A percentile compares a stretch with the other conserved stretches of the same genome.
Evolutionary conservation across 2,797 vertebrate genomes (phyloP).

Genomic region (Pseudochromis fuscus): DNA sequence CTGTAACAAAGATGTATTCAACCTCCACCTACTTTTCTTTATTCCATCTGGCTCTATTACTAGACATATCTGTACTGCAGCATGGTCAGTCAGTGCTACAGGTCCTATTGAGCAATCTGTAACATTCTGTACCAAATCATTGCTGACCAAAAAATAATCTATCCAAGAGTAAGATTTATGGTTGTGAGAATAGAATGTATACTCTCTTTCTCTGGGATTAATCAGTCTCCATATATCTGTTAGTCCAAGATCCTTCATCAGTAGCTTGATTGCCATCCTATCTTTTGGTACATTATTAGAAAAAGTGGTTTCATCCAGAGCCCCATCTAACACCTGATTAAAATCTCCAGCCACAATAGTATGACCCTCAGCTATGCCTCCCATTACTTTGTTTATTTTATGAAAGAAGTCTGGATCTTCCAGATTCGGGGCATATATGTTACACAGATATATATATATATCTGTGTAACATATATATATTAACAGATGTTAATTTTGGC

Average conservation of each 20-base stretch:
- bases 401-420: not conserved
- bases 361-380: not conserved
- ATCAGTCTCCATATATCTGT: conserved; percentile 4
- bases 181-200: conserved; percentile 1
- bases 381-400: not conserved
- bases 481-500: conserved; percentile 6
- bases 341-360: not conserved
- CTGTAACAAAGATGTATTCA: not conserved
- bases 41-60: not conserved
- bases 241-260: not conserved
- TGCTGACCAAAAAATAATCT: not conserved
- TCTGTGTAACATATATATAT: too few species aligned
- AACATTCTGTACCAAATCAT: not conserved
- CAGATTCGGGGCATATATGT: not conserved
- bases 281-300: not conserved
- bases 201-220: conserved; percentile 1
- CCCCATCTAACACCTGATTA: not conserved
- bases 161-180: conserved; percentile 1
- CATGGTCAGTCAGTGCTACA: conserved; percentile 1
- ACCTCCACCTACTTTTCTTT: not conserved
- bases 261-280: not conserved
- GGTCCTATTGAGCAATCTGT: not conserved
- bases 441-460: too few species aligned
- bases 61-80: not conserved
- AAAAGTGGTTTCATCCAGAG: not conserved